Percentiles rank a stretch among this genome's conserved stretches.
Conservation (phyloP, 92 coral and sea anemone species). For the Phymanthus crucifer region DNA sequence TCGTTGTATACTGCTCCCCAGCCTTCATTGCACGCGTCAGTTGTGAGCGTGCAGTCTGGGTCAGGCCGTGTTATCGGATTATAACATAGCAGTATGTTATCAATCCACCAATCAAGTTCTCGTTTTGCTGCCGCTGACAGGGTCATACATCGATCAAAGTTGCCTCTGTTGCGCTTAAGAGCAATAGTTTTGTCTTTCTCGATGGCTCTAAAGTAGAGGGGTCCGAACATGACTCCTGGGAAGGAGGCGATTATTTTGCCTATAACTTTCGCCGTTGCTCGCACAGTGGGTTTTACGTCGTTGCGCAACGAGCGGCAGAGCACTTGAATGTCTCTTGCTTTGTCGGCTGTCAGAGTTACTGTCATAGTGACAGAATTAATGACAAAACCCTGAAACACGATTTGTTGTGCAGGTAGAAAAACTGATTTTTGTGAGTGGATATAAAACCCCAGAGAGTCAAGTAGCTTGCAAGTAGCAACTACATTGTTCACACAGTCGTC, state of each 20-base stretch:
- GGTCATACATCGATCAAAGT: no score
- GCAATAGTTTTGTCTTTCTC: no score
- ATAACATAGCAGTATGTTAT: no score
- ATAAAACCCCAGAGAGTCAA: slow-evolving; percentile 32
- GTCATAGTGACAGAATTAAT: slow-evolving; percentile 6
- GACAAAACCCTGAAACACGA: slow-evolving; percentile 31
- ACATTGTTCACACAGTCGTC: slow-evolving; percentile 31
- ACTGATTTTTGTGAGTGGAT: slow-evolving; percentile 39
- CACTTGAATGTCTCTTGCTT: neutral
- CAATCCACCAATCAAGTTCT: no score
- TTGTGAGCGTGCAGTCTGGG: no score
- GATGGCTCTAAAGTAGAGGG: slow-evolving; percentile 43
- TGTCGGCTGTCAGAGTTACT: neutral
- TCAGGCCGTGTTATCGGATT: no score
- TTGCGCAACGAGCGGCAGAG: neutral
- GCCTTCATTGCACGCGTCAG: no score
- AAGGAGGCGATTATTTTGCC: slow-evolving; percentile 41
- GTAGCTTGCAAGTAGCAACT: slow-evolving; percentile 2
- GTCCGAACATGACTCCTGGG: slow-evolving; percentile 46
- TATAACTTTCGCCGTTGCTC: slow-evolving; percentile 43
- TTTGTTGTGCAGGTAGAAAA: slow-evolving; percentile 33
- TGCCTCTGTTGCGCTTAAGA: no score
- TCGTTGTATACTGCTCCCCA: no score
- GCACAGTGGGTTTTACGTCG: slow-evolving; percentile 18
- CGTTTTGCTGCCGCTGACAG: no score